phyloP scores from a whole-genome alignment of 2,797 vertebrate species.

The Okamejei kenojei region DNA sequence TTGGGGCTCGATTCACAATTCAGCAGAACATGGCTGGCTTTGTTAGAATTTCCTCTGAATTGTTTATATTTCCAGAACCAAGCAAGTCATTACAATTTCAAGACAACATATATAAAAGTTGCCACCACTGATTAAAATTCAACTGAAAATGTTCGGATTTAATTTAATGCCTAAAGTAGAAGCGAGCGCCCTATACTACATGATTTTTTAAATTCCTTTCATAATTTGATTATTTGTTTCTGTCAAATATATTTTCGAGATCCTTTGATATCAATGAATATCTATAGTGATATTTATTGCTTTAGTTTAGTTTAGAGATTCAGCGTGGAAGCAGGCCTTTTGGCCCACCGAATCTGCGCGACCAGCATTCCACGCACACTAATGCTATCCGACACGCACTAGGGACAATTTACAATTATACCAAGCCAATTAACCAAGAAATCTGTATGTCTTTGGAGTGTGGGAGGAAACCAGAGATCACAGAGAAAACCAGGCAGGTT shows the following conservation, averaged over 20 bases:
- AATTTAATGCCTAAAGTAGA: background rate
- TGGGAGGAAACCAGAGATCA: too few species aligned
- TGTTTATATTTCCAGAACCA: background rate
- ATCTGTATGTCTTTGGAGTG: too few species aligned
- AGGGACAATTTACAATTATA: too few species aligned
- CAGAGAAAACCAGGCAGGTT: too few species aligned
- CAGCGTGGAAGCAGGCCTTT: too few species aligned
- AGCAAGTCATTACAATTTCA: background rate
- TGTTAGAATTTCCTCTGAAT: background rate
- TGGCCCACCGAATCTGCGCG: too few species aligned
- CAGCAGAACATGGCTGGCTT: conserved; percentile 5
- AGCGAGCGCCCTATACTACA: background rate
- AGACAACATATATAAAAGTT: background rate
- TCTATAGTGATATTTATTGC: background rate
- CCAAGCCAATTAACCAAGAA: too few species aligned
- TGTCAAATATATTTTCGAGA: background rate
- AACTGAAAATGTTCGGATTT: background rate
- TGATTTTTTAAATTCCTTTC: background rate
- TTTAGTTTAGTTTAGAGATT: too few species aligned
- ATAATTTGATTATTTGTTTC: too few species aligned
- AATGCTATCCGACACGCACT: too few species aligned
- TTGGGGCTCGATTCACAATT: conserved; percentile 17
- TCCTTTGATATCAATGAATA: background rate
- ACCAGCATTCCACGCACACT: too few species aligned
- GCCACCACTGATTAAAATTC: background rate